Evolutionary conservation across 2,797 vertebrate species (phyloP), one percentile per base, ranked within the genome.

Genomic region (Sebastes variabilis): DNA sequence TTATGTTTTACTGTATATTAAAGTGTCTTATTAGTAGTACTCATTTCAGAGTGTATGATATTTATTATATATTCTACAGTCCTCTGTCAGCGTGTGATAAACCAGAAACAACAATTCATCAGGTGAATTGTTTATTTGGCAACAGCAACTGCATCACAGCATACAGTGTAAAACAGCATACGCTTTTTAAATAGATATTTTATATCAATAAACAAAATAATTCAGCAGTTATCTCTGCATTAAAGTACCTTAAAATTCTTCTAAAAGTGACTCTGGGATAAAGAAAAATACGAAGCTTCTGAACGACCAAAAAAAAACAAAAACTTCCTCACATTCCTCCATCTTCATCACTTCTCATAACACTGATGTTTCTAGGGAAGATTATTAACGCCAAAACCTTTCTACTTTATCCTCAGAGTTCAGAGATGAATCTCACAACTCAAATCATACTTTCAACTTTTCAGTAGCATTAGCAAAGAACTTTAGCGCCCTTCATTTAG

Each of bases 81-180:
- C 22, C 10, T 56, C 20, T 7, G 32, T 76, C 32, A 77, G 52
- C 24, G 1, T 62, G 22, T 66, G 38, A 68, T 16, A 70, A 70
- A 69, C 7, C 7, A 84, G 25, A 91, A 91, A 87, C 75, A 88
- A 92, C 91, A 89, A 92, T 94, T 93, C 92, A 94, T 94, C 86
- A 92, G 83, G 62, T 88, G 92, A 93, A 91, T 87, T 93, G 92
- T 94, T 95, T 96, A 94, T 94, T 94, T 81, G 27, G 68, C 46
- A 87, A 91, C 75, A 82, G 89, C 83, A 85, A 90, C 75, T 25
- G 68, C 54, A 93, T 81, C 72, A 92, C 88, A 90, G 84, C 80
- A 91, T 65, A 90, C 78, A 85, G 58, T 72, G 34, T 61, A 79
- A 77, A 84, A 91, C 59, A 85, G 54, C 65, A 78, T 85, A 85